Evolutionary conservation across 1,140 invertebrate species (phyloP).

Genomic region (Platyscapa corneri): DNA sequence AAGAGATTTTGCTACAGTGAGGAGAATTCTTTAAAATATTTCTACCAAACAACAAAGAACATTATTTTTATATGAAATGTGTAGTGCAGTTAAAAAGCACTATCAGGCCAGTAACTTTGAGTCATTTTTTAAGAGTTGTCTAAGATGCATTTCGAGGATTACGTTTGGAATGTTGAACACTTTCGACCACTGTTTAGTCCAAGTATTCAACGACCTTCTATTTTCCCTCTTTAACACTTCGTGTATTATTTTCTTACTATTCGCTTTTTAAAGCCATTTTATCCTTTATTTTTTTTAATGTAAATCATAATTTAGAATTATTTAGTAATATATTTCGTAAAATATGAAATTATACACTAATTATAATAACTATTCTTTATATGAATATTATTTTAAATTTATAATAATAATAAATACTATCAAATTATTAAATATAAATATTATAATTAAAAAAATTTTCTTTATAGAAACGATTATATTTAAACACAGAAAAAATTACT

Average conservation of each 20-base stretch:
- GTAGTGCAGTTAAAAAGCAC: not conserved
- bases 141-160: not conserved
- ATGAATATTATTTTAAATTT: too few species aligned
- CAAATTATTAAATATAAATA: too few species aligned
- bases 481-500: too few species aligned
- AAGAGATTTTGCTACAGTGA: not conserved
- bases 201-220: not conserved
- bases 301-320: too few species aligned
- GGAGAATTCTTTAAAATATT: not conserved
- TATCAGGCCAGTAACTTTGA: not conserved
- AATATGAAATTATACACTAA: too few species aligned
- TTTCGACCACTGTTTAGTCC: not conserved
- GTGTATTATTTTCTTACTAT: not conserved
- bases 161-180: not conserved
- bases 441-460: too few species aligned
- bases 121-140: not conserved
- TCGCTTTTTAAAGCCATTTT: not conserved
- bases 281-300: not conserved
- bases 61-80: not conserved
- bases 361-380: too few species aligned
- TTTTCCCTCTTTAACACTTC: not conserved
- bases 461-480: too few species aligned
- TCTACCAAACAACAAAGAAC: not conserved
- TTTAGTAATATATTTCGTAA: too few species aligned
- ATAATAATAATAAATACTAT: too few species aligned